Evolutionary conservation across 1,140 invertebrate species (phyloP), one percentile per base, ranked within the genome.

Genomic region (Megathymus violae): DNA sequence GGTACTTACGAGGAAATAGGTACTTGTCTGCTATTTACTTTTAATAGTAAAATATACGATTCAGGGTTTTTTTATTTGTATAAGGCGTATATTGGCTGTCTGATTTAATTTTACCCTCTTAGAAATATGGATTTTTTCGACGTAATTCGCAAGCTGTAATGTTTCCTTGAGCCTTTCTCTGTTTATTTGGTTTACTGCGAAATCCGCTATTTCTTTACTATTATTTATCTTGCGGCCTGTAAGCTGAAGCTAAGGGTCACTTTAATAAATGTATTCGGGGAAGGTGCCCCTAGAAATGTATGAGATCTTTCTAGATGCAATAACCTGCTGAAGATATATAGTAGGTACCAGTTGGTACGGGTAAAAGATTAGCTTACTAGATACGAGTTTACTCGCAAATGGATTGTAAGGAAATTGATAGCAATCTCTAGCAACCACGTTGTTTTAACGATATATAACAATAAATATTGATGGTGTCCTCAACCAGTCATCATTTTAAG

Each of bases 261-360:
- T 88, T 86, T 85, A 88, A 90, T 88, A 87, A 88, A 89, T 88
- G 80, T 85, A 83, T 86, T 82, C 78, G 76, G 79, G 80, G 74
- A 82, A 86, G 80, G 82, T 83, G 70, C 74, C 78, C 74, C 63
- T 59, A 75, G 71, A 82, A 85, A 82, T 82, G 71, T 80, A 85
- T 79, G 78, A 62, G 62, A 72, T 74, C 72, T 74, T 74, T 81
- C 76, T 73, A 67, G 74, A 82, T 78, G 81, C 77, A 82, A 86
- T 86, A 81, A 84, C 80, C 75, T 78, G 80, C 68, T 72, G 67
- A 71, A 71, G 66, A 58, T 58, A 82, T 76, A 72, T 76, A 73
- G 71, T 68, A 48, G 17, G 43, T 56, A 40, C 52, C 40, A n/a
- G 36, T 1, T 38, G 31, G 40, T 54, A 50, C 25, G 61, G 22